Percentiles rank a stretch among this genome's conserved stretches.
Conservation (phyloP, 2,888 invertebrate species). For the Himalopsyche anomala region DNA sequence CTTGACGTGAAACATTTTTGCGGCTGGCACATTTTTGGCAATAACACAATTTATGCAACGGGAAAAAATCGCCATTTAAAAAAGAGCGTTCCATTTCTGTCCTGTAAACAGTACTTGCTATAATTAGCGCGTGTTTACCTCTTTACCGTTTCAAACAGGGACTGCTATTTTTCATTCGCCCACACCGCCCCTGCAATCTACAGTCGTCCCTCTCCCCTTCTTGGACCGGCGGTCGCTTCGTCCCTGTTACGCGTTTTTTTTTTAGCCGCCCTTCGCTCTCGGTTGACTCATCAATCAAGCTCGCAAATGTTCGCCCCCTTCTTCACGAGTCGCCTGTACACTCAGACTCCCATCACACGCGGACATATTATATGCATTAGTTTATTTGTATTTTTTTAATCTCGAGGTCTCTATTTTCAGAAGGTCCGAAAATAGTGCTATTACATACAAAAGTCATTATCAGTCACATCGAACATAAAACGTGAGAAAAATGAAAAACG, state of each 20-base stretch:
- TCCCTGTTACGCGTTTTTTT: constrained; percentile 15
- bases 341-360: neutral
- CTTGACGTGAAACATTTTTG: no score
- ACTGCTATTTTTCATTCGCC: constrained; percentile 48
- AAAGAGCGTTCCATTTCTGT: constrained; percentile 41
- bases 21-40: no score
- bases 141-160: constrained; percentile 43
- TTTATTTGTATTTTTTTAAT: no score
- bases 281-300: constrained; percentile 60
- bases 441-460: no score
- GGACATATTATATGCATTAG: no score
- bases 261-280: constrained; percentile 23
- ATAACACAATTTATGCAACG: neutral
- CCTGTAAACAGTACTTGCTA: constrained; percentile 17
- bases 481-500: no score
- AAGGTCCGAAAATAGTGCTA: no score
- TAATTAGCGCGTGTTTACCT: constrained; percentile 54
- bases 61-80: neutral
- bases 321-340: constrained; percentile 3
- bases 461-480: no score
- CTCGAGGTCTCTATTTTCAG: no score
- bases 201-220: neutral
- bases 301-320: neutral
- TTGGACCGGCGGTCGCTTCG: neutral
- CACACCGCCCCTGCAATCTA: neutral